Base-by-base conservation (phyloP, 2,888 invertebrate species). In the Trileptium ribeirensis region DNA sequence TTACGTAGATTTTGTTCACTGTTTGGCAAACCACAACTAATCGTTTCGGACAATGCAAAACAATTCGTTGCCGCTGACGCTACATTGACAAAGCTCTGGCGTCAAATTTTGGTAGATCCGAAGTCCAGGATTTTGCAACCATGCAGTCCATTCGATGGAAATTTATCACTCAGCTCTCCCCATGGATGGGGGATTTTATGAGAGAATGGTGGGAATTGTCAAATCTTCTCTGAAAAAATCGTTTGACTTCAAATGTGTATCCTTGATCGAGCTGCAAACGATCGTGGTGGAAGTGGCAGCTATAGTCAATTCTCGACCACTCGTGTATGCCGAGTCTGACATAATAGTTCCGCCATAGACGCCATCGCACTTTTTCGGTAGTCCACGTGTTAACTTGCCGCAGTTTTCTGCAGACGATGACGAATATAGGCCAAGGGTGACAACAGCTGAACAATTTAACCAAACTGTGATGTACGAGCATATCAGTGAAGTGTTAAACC, bases 41-140 rank as follows among this genome's bases (percentile, higher is more conserved):
- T 89, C 0, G 88, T 86, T 78, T 86, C 86, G 36, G 89, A 90
- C 79, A 89, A 89, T 81, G 89, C 88, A 0, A 87, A 86, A 0
- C 89, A 89, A 82, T 90, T 90, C 83, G 83, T 86, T 0, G 87
- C 89, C 0, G 83, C 87, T 0, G 83, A 84, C 1, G 89, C 87
- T 83, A 87, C 90, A 24, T 51, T 85, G 1, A 8, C 74, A 1
- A 29, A 79, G 1, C 80, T 82, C 34, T 83, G 83, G 83, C 15
- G 74, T 0, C 3, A 70, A 19, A n/a, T 29, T 33, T n/a, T 70
- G 15, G 8, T 19, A 15, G 8, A 70, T 70, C 29, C n/a, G 15
- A 24, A 75, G 19, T 77, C 79, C 31, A 8, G 15, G 34, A 79
- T 19, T 19, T 79, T n/a, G n/a, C 29, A 79, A 24, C 15, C 79